Evolutionary conservation across 2,888 invertebrate genomes (phyloP), one percentile per base, ranked within the genome.

Genomic region (Sesia apiformis): DNA sequence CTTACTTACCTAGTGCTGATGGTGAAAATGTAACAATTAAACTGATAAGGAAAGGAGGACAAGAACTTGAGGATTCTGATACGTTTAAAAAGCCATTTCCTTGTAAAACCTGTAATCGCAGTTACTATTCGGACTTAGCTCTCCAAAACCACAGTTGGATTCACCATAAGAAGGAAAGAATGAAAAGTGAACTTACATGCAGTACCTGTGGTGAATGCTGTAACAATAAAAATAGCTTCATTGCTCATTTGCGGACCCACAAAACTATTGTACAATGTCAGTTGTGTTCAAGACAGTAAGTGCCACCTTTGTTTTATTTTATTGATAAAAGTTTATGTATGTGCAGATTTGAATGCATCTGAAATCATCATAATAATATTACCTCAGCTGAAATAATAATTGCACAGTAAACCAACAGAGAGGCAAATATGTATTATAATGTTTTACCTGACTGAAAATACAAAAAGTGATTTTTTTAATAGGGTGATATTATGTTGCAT

Each of bases 251-350:
- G 59, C 93, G 93, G 72, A 89, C 90, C 39, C 93, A 93, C 71
- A 86, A 91, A 67, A 90, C 90, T 57, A 91, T 90, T 70, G 92
- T 92, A 60, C 89, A 91, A 71, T 93, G 93, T 67, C 91, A 92
- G 68, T 86, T 92, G 62, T 94, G 93, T 78, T 92, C 93, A 58
- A 84, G 93, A 84, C 88, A 91, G 94, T 93, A 78, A 91, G 92
- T 90, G 50, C 38, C 7, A 4, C 8, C 43, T n/a, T 23, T 23
- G 23, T 23, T 23, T 23, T 1, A 23, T 23, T 23, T 23, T 23
- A 23, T 23, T 23, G 23, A 23, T 23, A 23, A 23, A 23, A 23
- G 23, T 23, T 23, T 23, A 23, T 23, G 23, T 23, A 23, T 23
- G 23, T 23, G 23, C 23, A 23, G 23, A 23, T 23, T n/a, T 23